phyloP scores from a whole-genome alignment of 2,797 vertebrate species.

The Xiphophorus birchmanni region DNA sequence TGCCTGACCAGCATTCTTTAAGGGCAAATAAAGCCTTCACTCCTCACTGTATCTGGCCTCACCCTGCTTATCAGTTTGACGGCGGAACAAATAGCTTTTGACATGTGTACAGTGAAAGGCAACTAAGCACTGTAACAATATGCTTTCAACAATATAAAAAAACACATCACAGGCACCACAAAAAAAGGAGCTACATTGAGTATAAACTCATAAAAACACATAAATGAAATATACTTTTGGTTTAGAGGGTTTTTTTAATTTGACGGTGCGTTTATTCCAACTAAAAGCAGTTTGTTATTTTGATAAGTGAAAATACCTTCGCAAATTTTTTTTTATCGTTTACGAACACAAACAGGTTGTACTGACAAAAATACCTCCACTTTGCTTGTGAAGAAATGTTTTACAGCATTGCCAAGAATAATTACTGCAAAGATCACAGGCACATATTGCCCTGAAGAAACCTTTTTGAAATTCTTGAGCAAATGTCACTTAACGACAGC shows the following conservation, averaged over 20 bases:
- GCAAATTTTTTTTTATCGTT: not conserved
- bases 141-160: not conserved
- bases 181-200: not conserved
- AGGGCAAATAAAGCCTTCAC: conserved; percentile 5
- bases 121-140: not conserved
- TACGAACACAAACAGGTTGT: not conserved
- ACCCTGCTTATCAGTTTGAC: conserved; percentile 30
- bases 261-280: not conserved
- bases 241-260: too few species aligned
- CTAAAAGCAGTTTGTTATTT: not conserved
- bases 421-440: not conserved
- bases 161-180: not conserved
- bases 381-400: not conserved
- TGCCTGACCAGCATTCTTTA: conserved; percentile 8
- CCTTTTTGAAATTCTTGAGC: not conserved
- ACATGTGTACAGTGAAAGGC: not conserved
- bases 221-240: not conserved
- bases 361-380: not conserved
- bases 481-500: not conserved
- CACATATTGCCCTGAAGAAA: not conserved
- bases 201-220: not conserved
- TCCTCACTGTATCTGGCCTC: not conserved
- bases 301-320: not conserved
- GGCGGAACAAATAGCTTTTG: conserved; percentile 11
- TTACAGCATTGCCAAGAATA: not conserved